Base-by-base conservation (phyloP, 2,113 vertebrate species). In the Melanotaenia duboulayi region DNA sequence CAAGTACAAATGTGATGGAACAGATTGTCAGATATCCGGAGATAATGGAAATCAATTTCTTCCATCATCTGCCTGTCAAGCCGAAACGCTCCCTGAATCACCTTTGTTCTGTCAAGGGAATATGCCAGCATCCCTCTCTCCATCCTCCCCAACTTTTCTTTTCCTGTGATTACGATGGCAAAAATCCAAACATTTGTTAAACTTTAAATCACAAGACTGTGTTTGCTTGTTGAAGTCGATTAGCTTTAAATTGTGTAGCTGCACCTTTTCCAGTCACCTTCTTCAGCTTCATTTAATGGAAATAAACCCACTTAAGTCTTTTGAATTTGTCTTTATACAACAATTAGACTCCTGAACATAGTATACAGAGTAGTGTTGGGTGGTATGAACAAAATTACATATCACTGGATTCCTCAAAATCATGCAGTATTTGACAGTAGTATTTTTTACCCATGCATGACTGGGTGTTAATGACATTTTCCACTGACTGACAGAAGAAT, bases 21-120 rank as follows among this genome's bases (percentile, higher is more conserved):
- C 59, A 72, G 73, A 80, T 57, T 48, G 56, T 65, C 67, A 73
- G 63, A 72, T 25, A 37, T 64, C 40, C 39, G 13, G 39, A 51
- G 65, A 63, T 62, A 71, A 69, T 1, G 6, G 40, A 71, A 82
- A 87, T 87, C 81, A 35, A 81, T 84, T 42, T 74, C 44, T 60
- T 57, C 59, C 40, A 49, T 77, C 72, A 60, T 73, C 68, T 72
- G 17, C 25, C 24, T 32, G 64, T 66, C 32, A 44, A 64, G 28
- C 22, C 44, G 61, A 39, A 56, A 11, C 10, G 11, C 59, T 55
- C 46, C 1, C 14, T 1, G 5, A 16, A 54, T 57, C 51, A 39
- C 32, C 44, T 63, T 58, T 77, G 37, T 55, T 69, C 6, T n/a
- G 7, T 28, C 11, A 1, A 60, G 11, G 7, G 24, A 49, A 60